Evolutionary conservation across 37 sponge, comb jelly and placozoan species (phyloP), one percentile per base, ranked within the genome.

Genomic region (Cladorhizidae sp.): DNA sequence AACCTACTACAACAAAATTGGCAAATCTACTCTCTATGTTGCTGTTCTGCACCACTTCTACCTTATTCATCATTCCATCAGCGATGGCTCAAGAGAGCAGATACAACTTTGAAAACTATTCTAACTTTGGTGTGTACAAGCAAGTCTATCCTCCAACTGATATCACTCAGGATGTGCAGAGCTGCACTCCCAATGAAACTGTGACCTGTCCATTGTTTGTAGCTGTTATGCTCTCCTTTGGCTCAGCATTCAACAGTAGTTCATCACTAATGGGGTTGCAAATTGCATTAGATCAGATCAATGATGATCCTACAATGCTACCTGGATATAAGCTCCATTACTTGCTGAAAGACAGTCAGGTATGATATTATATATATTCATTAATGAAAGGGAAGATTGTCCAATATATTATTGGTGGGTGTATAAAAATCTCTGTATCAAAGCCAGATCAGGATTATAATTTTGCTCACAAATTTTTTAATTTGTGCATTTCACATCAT

Each of bases 291-390:
- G 73, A 72, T 33, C 82, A 57, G 72, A 81, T 81, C 9, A 81
- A 81, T 38, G 36, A 43, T 2, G 69, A 83, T 64, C 75, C 83
- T 1, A 23, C 63, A 21, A 17, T 83, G 2, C 55, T 75, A 50
- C 67, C 75, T 31, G 83, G 75, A 23, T 83, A 83, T 38, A 67
- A 49, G 29, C 76, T 83, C 0, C 62, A 72, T 64, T 82, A 72
- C 49, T 20, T 26, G 18, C 70, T 80, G 26, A 68, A 31, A 21
- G 80, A 80, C 57, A 62, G 67, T 54, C 80, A 80, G 70, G 80
- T 80, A 78, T 20, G 75, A 32, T 21, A 32, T 64, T 28, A n/a
- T n/a, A n/a, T n/a, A n/a, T n/a, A n/a, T n/a, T n/a, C n/a, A n/a
- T n/a, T n/a, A n/a, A n/a, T n/a, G n/a, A n/a, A n/a, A n/a, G n/a